A percentile compares a stretch with the other conserved stretches of the same genome.
Evolutionary conservation across 2,113 vertebrate species (phyloP).

Genomic region (Eretmochelys imbricata): DNA sequence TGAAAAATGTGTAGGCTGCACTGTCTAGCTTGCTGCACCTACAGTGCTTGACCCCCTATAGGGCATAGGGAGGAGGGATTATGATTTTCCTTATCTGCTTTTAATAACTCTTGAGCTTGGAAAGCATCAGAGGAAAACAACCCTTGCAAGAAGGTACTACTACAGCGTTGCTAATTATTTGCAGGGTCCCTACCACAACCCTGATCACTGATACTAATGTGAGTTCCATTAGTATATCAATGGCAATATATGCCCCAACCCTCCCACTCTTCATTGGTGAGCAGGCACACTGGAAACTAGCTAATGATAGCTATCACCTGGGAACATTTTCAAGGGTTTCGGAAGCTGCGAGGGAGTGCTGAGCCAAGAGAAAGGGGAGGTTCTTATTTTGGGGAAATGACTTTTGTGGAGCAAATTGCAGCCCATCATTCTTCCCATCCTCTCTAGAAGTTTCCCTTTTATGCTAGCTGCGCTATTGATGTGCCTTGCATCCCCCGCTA

Average conservation of each 20-base stretch:
- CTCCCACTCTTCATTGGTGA: not conserved
- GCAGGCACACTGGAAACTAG: not conserved
- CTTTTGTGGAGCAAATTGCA: not conserved
- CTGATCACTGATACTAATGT: not conserved
- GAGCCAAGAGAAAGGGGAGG: not conserved
- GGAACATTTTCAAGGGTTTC: not conserved
- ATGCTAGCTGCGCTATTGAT: not conserved
- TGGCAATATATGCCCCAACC: not conserved
- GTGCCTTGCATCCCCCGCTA: not conserved
- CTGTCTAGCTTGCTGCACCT: not conserved
- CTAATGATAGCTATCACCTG: not conserved
- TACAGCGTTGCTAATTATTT: not conserved
- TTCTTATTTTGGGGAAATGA: not conserved
- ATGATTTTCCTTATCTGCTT: not conserved
- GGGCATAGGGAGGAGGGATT: not conserved
- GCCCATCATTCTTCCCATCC: not conserved
- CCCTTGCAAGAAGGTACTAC: not conserved
- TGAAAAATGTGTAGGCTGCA: not conserved
- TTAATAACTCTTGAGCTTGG: not conserved
- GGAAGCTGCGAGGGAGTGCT: too few species aligned
- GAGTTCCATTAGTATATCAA: not conserved
- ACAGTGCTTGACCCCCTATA: not conserved
- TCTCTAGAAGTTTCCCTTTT: accelerated
- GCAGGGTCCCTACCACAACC: not conserved
- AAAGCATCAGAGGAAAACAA: not conserved